phyloP scores from a whole-genome alignment of 2,797 vertebrate genomes.

The Xyrichtys novacula region DNA sequence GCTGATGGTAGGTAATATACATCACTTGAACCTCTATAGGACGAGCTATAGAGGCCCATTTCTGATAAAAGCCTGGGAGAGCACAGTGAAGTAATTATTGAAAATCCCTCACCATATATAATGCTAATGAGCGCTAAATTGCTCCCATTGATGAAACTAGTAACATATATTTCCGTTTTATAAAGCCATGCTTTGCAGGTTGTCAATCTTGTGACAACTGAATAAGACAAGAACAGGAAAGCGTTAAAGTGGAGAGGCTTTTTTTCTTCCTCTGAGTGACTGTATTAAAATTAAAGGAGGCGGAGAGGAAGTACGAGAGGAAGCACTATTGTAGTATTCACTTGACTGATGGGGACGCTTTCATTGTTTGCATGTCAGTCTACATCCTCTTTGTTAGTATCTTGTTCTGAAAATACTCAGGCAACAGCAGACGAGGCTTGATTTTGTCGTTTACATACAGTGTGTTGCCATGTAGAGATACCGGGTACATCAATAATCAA shows the following conservation, averaged over 20 bases:
- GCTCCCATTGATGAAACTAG: slow-evolving; percentile 23
- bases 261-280: slow-evolving; percentile 1
- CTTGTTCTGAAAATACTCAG: too few species aligned
- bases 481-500: too few species aligned
- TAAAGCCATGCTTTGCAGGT: slow-evolving; percentile 17
- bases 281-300: not conserved
- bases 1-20: slow-evolving; percentile 29
- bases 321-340: not conserved
- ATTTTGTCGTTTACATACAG: too few species aligned
- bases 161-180: slow-evolving; percentile 28
- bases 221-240: not conserved
- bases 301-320: not conserved
- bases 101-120: slow-evolving; percentile 40
- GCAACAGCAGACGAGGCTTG: too few species aligned
- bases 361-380: not conserved
- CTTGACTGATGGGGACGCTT: not conserved
- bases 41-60: slow-evolving; percentile 20
- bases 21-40: slow-evolving; percentile 28
- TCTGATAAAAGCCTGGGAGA: slow-evolving; percentile 32
- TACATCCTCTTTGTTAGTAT: not conserved
- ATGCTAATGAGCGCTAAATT: slow-evolving; percentile 46
- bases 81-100: slow-evolving; percentile 41
- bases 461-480: too few species aligned
- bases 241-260: not conserved
- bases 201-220: slow-evolving; percentile 25